Percentiles rank a stretch among this genome's conserved stretches.
These are phyloP conservation scores for Albula glossodonta DNA, from an alignment of 2,113 vertebrate genomes.

Conservation along the genomic window DNA sequence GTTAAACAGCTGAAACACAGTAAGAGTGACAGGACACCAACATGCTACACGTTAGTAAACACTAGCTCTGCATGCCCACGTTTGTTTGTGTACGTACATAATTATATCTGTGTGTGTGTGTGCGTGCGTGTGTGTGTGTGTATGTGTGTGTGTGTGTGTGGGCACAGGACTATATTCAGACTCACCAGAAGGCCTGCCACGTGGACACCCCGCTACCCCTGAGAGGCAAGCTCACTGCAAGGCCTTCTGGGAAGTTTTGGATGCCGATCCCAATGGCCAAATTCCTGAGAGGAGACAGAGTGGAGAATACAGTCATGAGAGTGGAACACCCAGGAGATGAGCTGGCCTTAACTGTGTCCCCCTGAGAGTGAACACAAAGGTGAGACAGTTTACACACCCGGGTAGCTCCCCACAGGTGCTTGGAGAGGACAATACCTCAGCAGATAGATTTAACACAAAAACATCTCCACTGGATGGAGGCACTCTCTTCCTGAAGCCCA, in stretches of 20 bases:
- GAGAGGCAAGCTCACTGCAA: slow-evolving; percentile 92
- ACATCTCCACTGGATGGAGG: too few species aligned
- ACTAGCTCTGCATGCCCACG: background rate
- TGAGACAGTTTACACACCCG: too few species aligned
- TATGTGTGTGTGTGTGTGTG: background rate
- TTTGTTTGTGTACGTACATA: background rate
- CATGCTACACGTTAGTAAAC: too few species aligned
- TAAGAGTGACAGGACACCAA: too few species aligned
- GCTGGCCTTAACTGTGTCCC: too few species aligned
- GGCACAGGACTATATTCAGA: background rate
- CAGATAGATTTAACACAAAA: too few species aligned
- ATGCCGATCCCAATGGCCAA: slow-evolving; percentile 94
- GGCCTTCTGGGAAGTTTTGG: slow-evolving; percentile 96
- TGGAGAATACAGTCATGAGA: background rate
- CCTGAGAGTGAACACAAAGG: too few species aligned
- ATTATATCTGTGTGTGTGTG: background rate
- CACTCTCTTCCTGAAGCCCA: too few species aligned
- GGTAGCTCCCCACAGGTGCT: too few species aligned
- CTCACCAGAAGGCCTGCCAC: slow-evolving; percentile 91
- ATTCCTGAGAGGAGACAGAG: slow-evolving; percentile 72
- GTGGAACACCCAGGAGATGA: too few species aligned
- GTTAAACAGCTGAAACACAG: background rate
- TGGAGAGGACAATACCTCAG: too few species aligned
- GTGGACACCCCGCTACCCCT: slow-evolving; percentile 83
- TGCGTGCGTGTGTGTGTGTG: too few species aligned